phyloP scores from a whole-genome alignment of 2,797 vertebrate genomes.

The Cichlasoma orientale region DNA sequence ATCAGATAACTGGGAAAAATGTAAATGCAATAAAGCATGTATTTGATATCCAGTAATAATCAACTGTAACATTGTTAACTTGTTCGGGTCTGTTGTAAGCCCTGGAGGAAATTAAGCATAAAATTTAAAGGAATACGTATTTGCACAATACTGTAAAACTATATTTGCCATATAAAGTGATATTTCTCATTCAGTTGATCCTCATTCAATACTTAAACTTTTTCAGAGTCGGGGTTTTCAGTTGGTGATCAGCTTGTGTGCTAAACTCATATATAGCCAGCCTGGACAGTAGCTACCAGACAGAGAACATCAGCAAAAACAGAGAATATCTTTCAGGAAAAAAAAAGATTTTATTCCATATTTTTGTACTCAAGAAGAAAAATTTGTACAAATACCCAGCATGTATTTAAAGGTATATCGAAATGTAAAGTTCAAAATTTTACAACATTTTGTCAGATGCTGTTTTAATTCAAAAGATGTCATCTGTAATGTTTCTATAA shows the following conservation, averaged over 20 bases:
- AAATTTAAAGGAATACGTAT: background rate
- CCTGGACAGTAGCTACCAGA: constrained; percentile 24
- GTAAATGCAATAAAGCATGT: too few relatives aligned
- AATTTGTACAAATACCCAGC: constrained; percentile 36
- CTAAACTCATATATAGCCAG: constrained; percentile 1
- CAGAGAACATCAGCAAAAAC: constrained; percentile 17
- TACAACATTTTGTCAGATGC: constrained; percentile 1
- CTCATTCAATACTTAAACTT: background rate
- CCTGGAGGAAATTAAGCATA: background rate
- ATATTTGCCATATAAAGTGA: background rate
- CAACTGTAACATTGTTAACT: background rate
- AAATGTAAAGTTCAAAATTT: background rate
- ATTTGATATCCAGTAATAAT: too few relatives aligned
- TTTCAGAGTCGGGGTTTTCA: background rate
- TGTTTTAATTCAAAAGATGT: constrained; percentile 29
- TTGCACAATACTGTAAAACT: background rate
- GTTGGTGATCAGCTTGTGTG: background rate
- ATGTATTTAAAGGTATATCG: constrained; percentile 25
- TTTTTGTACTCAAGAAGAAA: constrained; percentile 63
- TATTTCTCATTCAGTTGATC: background rate
- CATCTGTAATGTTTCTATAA: background rate
- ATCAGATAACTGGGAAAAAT: background rate
- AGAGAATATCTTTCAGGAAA: constrained; percentile 22
- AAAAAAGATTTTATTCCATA: constrained; percentile 36
- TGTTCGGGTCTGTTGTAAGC: background rate